Evolutionary conservation across 2,113 vertebrate species (phyloP).

Genomic region (Actenoides hombroni): DNA sequence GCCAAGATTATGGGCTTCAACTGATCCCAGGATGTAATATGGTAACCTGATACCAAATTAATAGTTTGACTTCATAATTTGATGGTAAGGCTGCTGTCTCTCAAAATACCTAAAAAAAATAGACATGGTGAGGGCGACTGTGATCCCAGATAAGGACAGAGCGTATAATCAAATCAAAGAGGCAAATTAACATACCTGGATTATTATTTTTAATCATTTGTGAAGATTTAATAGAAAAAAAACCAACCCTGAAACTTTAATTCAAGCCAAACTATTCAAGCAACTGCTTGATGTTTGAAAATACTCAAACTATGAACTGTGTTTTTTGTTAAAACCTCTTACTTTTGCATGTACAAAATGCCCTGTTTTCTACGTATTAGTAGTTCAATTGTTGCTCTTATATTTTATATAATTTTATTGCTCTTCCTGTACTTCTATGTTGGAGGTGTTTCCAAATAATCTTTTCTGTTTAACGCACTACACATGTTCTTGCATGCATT

Average conservation of each 20-base stretch:
- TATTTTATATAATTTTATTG: not conserved
- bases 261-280: not conserved
- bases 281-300: not conserved
- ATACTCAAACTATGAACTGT: not conserved
- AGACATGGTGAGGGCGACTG: not conserved
- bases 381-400: not conserved
- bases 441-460: not conserved
- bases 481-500: not conserved
- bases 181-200: not conserved
- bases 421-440: not conserved
- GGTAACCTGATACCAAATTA: not conserved
- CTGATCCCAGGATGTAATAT: not conserved
- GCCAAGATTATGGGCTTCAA: not conserved
- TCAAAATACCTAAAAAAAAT: not conserved
- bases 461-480: not conserved
- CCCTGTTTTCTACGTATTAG: not conserved
- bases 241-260: not conserved
- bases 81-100: not conserved
- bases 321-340: not conserved
- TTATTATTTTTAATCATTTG: not conserved
- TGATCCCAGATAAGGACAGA: not conserved
- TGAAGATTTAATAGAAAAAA: not conserved
- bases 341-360: not conserved
- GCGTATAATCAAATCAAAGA: not conserved
- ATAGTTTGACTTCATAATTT: not conserved